Conservation (phyloP, 2,113 vertebrate genomes). For the Otolemur garnettii region DNA sequence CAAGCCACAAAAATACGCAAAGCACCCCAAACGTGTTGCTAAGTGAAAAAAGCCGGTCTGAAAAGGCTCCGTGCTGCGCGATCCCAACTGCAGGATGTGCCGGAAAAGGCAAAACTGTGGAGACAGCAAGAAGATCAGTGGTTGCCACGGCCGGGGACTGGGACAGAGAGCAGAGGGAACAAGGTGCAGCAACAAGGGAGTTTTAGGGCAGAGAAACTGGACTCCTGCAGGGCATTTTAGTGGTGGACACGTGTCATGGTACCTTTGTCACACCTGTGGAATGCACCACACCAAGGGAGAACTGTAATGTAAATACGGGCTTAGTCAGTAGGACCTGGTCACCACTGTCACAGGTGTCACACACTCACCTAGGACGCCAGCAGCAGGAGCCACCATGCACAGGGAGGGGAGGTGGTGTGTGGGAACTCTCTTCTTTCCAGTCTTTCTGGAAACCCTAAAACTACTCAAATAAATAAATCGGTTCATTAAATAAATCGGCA, state of each 20-base stretch:
- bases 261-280: not conserved
- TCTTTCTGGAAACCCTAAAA: not conserved
- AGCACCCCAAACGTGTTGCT: not conserved
- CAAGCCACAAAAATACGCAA: not conserved
- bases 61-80: not conserved
- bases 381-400: fast-evolving
- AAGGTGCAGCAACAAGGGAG: not conserved
- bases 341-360: fast-evolving
- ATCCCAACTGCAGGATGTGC: not conserved
- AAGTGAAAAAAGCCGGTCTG: not conserved
- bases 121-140: not conserved
- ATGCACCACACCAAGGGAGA: not conserved
- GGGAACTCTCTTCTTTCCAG: not conserved
- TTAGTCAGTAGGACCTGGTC: not conserved
- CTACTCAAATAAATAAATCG: not conserved
- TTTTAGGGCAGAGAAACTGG: not conserved
- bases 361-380: not conserved
- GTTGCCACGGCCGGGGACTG: not conserved
- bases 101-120: not conserved
- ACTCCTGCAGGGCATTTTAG: fast-evolving
- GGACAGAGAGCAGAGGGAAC: not conserved
- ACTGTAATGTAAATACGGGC: fast-evolving
- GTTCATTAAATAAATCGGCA: not conserved
- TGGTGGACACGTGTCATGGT: fast-evolving
- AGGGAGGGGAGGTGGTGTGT: too few relatives aligned